A percentile compares a stretch with the other conserved stretches of the same genome.
Conservation (phyloP, 2,797 vertebrate genomes). For the Vespertilio murinus region DNA sequence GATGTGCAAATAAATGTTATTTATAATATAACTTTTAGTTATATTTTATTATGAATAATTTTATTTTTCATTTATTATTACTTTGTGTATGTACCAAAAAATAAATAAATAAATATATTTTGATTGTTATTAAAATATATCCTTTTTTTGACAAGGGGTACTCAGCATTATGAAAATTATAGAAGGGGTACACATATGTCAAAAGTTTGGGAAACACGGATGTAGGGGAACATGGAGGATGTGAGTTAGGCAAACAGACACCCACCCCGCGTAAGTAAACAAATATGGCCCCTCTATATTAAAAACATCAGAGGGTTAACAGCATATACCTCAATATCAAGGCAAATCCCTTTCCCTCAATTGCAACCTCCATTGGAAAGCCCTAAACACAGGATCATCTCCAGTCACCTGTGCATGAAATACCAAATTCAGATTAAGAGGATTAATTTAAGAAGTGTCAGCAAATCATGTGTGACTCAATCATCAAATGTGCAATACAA, state of each 20-base stretch:
- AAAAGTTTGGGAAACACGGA: too few species aligned
- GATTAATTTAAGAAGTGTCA: background rate
- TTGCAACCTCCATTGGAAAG: background rate
- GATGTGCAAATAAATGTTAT: too few species aligned
- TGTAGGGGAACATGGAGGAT: background rate
- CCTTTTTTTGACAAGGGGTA: too few species aligned
- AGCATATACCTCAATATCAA: background rate
- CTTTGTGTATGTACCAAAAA: too few species aligned
- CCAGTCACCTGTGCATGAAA: constrained; percentile 1
- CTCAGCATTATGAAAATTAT: too few species aligned
- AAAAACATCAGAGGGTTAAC: background rate
- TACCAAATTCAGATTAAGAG: constrained; percentile 5
- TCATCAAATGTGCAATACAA: background rate
- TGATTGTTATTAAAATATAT: too few species aligned
- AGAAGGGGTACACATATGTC: too few species aligned
- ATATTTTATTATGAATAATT: too few species aligned
- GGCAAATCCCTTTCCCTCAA: constrained; percentile 2
- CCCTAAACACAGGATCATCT: background rate
- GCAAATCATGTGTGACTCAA: background rate
- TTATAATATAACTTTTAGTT: too few species aligned
- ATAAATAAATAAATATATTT: too few species aligned
- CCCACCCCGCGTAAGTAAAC: background rate
- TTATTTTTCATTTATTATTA: too few species aligned
- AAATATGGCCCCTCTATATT: background rate
- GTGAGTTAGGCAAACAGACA: background rate